Evolutionary conservation across 2,797 vertebrate genomes (phyloP).

Genomic region (Liparis tanakae): DNA sequence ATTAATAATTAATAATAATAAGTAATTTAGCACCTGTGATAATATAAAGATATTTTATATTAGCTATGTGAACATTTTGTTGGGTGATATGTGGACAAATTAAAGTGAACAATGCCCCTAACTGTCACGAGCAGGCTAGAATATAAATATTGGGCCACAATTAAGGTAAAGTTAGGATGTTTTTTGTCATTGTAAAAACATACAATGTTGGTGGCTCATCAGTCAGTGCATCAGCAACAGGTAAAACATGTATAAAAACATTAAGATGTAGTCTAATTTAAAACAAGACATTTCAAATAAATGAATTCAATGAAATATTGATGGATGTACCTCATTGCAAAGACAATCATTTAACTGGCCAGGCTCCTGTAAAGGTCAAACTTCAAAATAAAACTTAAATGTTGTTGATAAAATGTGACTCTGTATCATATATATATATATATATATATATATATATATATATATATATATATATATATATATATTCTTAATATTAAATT

Average conservation of each 20-base stretch:
- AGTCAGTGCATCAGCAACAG: too few species aligned
- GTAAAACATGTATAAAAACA: too few species aligned
- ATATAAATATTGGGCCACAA: background rate
- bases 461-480: too few species aligned
- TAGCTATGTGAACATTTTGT: background rate
- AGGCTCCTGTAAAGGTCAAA: slow-evolving; percentile 7
- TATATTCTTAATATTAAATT: background rate
- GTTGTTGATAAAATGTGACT: slow-evolving; percentile 4
- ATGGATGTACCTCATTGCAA: slow-evolving; percentile 10
- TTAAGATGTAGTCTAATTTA: too few species aligned
- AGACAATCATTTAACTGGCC: slow-evolving; percentile 20
- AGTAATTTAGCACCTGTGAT: background rate
- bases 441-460: too few species aligned
- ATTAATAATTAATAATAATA: too few species aligned
- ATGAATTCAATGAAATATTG: background rate
- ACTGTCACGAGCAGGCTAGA: background rate
- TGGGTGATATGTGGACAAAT: background rate
- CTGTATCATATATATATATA: background rate
- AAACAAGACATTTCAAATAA: too few species aligned
- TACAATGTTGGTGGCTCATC: too few species aligned
- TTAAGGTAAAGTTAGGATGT: too few species aligned
- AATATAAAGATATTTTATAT: background rate
- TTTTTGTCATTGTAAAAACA: too few species aligned
- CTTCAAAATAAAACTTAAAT: slow-evolving; percentile 9
- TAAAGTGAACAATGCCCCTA: background rate